Evolutionary conservation across 2,888 invertebrate species (phyloP), one percentile per base, ranked within the genome.

Genomic region (Erannis defoliaria): DNA sequence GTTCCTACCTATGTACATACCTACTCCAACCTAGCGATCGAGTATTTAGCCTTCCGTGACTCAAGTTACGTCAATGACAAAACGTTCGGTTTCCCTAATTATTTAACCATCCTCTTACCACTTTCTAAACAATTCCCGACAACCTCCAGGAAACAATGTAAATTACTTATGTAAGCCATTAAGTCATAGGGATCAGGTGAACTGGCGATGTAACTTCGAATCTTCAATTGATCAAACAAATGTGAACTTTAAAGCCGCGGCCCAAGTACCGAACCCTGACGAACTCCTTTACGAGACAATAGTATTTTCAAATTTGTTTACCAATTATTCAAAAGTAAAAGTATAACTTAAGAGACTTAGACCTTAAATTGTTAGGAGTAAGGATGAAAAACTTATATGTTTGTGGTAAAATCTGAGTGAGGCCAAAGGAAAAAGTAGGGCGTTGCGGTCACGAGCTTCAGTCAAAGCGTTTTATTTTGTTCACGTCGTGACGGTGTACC

Each of bases 111-210:
- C 73, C 74, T 73, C 72, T 69, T 76, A 37, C 72, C 68, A 77
- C 80, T 83, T 84, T 82, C 81, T 77, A 77, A 79, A 75, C 54
- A 70, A 72, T 38, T 74, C 76, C 76, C 73, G 76, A 71, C 75
- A 75, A 74, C 71, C 69, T 77, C 72, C 74, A 76, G 80, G 81
- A 84, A 85, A 79, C 76, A 75, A 76, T 74, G 74, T 76, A 68
- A 80, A 81, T 79, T 79, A 78, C 74, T 83, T 84, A 83, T 75
- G 81, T 81, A 84, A 85, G 73, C 72, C 62, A 78, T 84, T 76
- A 80, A 74, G 53, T 60, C 64, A 66, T 67, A 55, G 76, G 80
- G 77, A 81, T 82, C 84, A 84, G 81, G 83, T 85, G 82, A 72
- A 74, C 68, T 63, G 72, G 67, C 71, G 45, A 64, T 63, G 55